Base-by-base conservation (phyloP, 2,113 vertebrate species). In the Nanorana parkeri region DNA sequence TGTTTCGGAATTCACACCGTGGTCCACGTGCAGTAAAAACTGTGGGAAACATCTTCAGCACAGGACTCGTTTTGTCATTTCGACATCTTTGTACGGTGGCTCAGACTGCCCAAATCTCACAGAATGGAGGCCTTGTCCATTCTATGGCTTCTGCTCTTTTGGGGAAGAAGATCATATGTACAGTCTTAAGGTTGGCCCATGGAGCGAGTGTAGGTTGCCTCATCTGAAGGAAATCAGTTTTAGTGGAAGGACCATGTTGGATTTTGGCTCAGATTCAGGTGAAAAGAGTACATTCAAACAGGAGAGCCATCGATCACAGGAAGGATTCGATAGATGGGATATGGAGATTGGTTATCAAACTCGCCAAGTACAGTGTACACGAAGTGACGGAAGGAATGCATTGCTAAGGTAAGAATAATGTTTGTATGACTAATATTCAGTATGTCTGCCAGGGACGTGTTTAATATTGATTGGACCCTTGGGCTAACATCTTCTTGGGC, bases 1-100 rank as follows among this genome's bases (percentile, higher is more conserved):
- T 0, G 93, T 97, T 1, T 97, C 97, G 0, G 90, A 95, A 84
- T 99, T 98, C 87, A 96, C 94, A 0, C 24, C 84, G 0, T 99
- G 98, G 98, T 98, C 97, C 0, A 81, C 67, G 65, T 99, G 98
- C 16, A 89, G 93, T 80, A 68, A 85, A 23, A 92, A 88, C 0
- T 99, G 98, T 0, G 86, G 93, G 13, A 21, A 64, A 36, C 90
- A 91, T 52, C 73, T 95, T 54, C 96, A 96, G 86, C 94, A 99
- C 84, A 90, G 95, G 36, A 95, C 92, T 0, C 93, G 97, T 11
- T 88, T 91, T 0, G 92, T 96, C 65, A 54, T 99, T 0, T 92
- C 96, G 0, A 94, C 96, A 0, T 94, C 96, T 0, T 92, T 97
- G 83, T 99, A 96, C 0, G 98, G 98, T 0, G 98, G 98, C 0